phyloP scores from a whole-genome alignment of 92 coral and sea anemone species.

The Phenganax subtilis region DNA sequence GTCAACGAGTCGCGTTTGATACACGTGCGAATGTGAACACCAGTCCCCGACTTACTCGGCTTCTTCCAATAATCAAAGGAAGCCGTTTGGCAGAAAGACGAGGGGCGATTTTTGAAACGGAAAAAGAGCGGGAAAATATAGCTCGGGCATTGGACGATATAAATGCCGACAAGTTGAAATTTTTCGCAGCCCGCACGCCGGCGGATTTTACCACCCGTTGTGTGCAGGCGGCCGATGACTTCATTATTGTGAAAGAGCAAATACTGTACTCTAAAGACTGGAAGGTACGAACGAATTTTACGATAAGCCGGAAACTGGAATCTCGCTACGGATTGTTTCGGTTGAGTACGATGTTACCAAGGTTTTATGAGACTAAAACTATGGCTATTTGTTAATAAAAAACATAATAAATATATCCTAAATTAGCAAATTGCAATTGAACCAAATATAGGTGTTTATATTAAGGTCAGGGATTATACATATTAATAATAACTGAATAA shows the following conservation, averaged over 20 bases:
- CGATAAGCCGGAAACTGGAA: constrained; percentile 60
- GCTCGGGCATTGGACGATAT: neutral
- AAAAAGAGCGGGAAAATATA: constrained; percentile 14
- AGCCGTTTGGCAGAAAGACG: constrained; percentile 25
- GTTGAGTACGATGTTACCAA: constrained; percentile 12
- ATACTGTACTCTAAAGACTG: constrained; percentile 72
- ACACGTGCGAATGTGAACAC: constrained; percentile 24
- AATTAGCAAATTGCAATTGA: no score
- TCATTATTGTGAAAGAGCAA: constrained; percentile 69
- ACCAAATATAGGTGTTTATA: no score
- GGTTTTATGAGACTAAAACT: constrained; percentile 20
- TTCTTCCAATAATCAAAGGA: constrained; percentile 26
- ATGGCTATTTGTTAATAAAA: constrained; percentile 8
- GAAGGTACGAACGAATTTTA: constrained; percentile 63
- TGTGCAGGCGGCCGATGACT: constrained; percentile 64
- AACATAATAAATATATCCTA: neutral
- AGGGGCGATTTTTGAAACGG: constrained; percentile 28
- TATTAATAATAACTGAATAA: no score
- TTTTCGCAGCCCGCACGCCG: constrained; percentile 51
- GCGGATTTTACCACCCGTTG: constrained; percentile 62
- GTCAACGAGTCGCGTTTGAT: constrained; percentile 27
- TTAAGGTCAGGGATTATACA: no score
- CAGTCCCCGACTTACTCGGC: constrained; percentile 38
- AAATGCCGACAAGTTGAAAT: constrained; percentile 10
- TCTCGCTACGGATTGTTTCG: constrained; percentile 17